Conservation (phyloP, 2,113 vertebrate species). For the Heliornis fulica region DNA sequence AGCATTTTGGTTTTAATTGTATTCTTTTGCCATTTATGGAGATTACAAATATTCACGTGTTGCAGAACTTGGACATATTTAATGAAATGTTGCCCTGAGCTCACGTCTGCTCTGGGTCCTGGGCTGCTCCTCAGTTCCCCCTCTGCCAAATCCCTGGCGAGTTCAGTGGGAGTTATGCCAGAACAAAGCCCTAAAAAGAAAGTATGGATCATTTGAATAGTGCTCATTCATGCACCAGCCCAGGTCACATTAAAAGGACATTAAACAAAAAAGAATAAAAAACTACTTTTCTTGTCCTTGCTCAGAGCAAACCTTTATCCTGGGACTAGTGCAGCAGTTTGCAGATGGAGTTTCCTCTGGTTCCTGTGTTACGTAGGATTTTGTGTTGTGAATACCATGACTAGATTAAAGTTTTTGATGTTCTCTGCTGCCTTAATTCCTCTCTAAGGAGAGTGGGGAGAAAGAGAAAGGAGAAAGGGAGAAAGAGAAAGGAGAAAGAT, state of each 20-base stretch:
- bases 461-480: not conserved
- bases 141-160: not conserved
- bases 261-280: constrained; percentile 1
- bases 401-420: not conserved
- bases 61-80: not conserved
- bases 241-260: not conserved
- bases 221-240: constrained; percentile 3
- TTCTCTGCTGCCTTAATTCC: constrained; percentile 25
- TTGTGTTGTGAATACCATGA: not conserved
- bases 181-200: constrained; percentile 1
- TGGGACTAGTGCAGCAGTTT: not conserved
- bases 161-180: constrained; percentile 17
- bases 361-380: not conserved
- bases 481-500: not conserved
- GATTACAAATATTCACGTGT: not conserved
- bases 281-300: constrained; percentile 9
- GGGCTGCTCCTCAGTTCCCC: not conserved
- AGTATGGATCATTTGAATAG: not conserved
- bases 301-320: not conserved
- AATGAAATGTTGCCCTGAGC: not conserved
- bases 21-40: not conserved
- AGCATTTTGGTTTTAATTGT: constrained; percentile 9
- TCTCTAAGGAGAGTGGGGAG: not conserved
- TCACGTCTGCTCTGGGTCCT: not conserved
- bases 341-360: not conserved